Base-by-base conservation (phyloP, 1,140 invertebrate genomes). In the Macrostomum lignano region DNA sequence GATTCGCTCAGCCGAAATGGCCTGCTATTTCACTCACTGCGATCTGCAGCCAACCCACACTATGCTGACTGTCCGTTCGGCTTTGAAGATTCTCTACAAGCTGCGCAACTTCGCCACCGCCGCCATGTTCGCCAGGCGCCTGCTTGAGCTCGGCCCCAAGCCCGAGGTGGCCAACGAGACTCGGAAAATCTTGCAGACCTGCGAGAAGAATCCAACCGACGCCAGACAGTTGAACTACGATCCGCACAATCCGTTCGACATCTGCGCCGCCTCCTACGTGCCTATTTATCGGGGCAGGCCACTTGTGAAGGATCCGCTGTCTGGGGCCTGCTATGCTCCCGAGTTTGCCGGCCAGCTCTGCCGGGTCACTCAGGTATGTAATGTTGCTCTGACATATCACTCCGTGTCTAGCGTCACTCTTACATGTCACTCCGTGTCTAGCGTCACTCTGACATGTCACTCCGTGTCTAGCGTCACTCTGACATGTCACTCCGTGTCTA, bases 11-110 rank as follows among this genome's bases (percentile, higher is more conserved):
- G 35, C 46, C 5, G 53, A 64, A 48, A 73, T 98, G 71, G 84
- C 86, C 3, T 86, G 84, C 0, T 98, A 96, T 52, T 98, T 98
- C 55, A 93, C 88, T 0, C 86, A 98, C 51, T 91, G 81, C 49
- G 75, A 79, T 46, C 60, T 96, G 7, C 82, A 96, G 51, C 75
- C 82, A 0, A 69, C 86, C 2, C 88, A 96, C 62, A 72, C 86
- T 48, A 91, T 96, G 42, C 62, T 96, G 3, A 94, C 86, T 0
- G 63, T 96, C 0, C 61, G 84, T 30, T 91, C 81, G 10, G 86
- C 91, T n/a, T 68, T 88, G 9, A 96, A 91, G 56, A 70, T 93
- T 55, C 84, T 84, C 58, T 96, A 84, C 58, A 96, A 94, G 52
- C 55, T 91, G 37, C 93, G 91, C 48, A 93, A 96, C 52, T 93